These are phyloP conservation scores for Amiota communis DNA, from an alignment of 2,888 invertebrate species.

Conservation along the genomic window DNA sequence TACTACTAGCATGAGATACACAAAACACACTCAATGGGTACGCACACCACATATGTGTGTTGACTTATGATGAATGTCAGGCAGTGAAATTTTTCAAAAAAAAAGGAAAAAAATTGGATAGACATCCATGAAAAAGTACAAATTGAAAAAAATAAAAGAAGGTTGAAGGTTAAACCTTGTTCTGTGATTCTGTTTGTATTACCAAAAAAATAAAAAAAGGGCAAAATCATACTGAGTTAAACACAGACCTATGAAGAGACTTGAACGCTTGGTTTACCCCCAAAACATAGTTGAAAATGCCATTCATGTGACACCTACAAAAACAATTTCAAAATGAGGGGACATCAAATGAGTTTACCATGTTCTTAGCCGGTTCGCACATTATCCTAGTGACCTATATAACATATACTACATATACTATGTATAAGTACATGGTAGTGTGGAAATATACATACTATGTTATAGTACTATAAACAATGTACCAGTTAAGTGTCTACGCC, in stretches of 20 bases:
- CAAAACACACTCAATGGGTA: constrained; percentile 32
- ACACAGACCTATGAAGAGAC: too few relatives aligned
- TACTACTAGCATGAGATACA: not conserved
- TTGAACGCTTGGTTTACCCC: too few relatives aligned
- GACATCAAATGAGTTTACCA: constrained; percentile 19
- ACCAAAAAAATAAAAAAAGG: too few relatives aligned
- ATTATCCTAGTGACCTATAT: constrained; percentile 48
- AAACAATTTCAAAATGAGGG: not conserved
- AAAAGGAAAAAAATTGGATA: not conserved
- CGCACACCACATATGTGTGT: not conserved
- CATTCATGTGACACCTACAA: not conserved
- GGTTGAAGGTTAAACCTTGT: too few relatives aligned
- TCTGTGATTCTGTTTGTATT: too few relatives aligned
- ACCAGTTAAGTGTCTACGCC: too few relatives aligned
- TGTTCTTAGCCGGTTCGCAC: constrained; percentile 9
- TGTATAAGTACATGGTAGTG: not conserved
- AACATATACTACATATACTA: constrained; percentile 45
- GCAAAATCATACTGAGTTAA: too few relatives aligned
- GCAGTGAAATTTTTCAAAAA: constrained; percentile 59
- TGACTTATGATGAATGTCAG: constrained; percentile 62
- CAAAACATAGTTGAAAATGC: too few relatives aligned
- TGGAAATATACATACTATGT: not conserved
- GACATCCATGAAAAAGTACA: not conserved
- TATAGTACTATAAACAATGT: too few relatives aligned
- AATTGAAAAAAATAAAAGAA: too few relatives aligned